Conservation (phyloP, 2,797 vertebrate genomes). For the Aldrovandia affinis region DNA sequence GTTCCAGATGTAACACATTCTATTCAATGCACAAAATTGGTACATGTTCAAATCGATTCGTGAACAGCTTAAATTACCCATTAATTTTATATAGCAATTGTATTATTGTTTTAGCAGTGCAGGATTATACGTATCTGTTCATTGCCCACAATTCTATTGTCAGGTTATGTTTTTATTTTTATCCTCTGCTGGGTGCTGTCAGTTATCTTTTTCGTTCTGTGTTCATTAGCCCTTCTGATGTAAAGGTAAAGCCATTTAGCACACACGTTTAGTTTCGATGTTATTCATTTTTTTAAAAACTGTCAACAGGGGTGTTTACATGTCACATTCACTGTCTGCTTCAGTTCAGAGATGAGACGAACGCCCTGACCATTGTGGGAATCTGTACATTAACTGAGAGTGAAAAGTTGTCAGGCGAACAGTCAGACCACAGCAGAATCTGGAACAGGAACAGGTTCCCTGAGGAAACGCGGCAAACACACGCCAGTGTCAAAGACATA, state of each 20-base stretch:
- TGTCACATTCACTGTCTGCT: background rate
- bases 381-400: background rate
- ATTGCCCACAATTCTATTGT: too few species aligned
- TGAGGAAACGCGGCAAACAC: background rate
- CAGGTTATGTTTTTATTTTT: too few species aligned
- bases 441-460: background rate
- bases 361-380: background rate
- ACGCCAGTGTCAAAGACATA: background rate
- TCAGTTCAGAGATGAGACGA: background rate
- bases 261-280: too few species aligned
- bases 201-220: too few species aligned
- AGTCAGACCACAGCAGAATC: background rate
- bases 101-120: too few species aligned
- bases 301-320: too few species aligned
- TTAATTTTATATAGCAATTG: too few species aligned
- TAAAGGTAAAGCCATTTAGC: too few species aligned
- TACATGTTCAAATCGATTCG: background rate
- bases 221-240: too few species aligned
- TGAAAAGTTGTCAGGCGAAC: background rate
- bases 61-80: background rate
- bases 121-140: too few species aligned
- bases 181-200: too few species aligned
- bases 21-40: background rate
- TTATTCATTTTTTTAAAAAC: background rate
- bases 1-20: background rate